phyloP scores from a whole-genome alignment of 2,113 vertebrate genomes.

The Oryzias curvinotus region DNA sequence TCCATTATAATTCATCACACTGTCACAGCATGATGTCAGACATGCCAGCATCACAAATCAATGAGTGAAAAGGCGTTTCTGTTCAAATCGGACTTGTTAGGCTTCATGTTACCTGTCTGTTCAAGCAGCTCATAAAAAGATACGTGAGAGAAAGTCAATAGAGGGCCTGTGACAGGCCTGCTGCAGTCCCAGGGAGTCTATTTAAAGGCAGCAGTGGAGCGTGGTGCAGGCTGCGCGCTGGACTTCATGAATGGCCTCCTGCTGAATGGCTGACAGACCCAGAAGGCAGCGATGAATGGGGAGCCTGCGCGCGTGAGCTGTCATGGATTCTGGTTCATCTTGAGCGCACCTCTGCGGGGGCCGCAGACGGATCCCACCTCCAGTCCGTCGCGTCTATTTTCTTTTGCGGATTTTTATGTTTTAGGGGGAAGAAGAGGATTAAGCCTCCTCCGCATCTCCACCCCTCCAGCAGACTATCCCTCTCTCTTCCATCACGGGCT shows the following conservation, averaged over 20 bases:
- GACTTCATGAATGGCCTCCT: slow-evolving; percentile 73
- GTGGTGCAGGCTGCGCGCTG: slow-evolving; percentile 49
- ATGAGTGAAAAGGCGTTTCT: background rate
- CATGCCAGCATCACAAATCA: background rate
- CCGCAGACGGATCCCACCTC: slow-evolving; percentile 3
- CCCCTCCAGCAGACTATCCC: too few species aligned
- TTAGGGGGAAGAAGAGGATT: too few species aligned
- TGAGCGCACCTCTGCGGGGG: slow-evolving; percentile 10
- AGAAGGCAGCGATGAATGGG: slow-evolving; percentile 58
- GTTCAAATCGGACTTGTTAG: slow-evolving; percentile 28
- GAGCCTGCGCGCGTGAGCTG: slow-evolving; percentile 29
- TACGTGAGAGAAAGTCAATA: slow-evolving; percentile 68
- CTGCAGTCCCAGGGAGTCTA: slow-evolving; percentile 50
- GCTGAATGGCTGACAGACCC: slow-evolving; percentile 64
- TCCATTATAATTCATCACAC: too few species aligned
- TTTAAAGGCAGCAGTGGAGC: slow-evolving; percentile 43
- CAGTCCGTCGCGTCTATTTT: slow-evolving; percentile 36
- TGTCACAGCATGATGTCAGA: background rate
- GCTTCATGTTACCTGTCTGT: slow-evolving; percentile 42
- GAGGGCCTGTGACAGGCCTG: slow-evolving; percentile 46
- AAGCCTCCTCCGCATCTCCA: too few species aligned
- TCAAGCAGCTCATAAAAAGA: slow-evolving; percentile 43
- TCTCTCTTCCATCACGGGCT: too few species aligned
- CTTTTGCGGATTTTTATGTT: slow-evolving; percentile 47
- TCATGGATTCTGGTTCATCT: slow-evolving; percentile 33